Evolutionary conservation across 2,888 invertebrate genomes (phyloP), one percentile per base, ranked within the genome.

Genomic region (Dasypolia templi): DNA sequence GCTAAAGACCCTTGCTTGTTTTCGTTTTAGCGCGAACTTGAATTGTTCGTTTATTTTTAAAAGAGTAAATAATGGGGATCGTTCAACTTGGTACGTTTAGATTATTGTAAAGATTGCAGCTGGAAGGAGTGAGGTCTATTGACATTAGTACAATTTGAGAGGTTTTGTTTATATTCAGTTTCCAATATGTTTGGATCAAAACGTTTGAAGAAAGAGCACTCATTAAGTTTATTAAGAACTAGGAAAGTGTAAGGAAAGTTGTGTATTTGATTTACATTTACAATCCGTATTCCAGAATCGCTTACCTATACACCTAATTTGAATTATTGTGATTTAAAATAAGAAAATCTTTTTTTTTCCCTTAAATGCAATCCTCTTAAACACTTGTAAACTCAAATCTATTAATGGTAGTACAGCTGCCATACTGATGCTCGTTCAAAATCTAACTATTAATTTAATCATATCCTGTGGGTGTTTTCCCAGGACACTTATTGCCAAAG

Each of bases 41-140:
- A 65, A 69, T 67, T 64, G 69, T 81, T 70, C 77, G 73, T 69
- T 82, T 76, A 71, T 64, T 77, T 55, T 72, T 53, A 56, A 61
- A 35, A 22, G 12, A 55, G 72, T 65, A 68, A 84, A 72, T 81
- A 81, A 77, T 74, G 32, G 29, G 19, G 61, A 58, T 2, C n/a
- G 39, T 80, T 70, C 42, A 74, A 77, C 77, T 81, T 29, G 22
- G n/a, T 42, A 56, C n/a, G 56, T 81, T 73, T 26, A 74, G 73
- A 81, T 81, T 3, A 9, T 19, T 63, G 46, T 46, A 29, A 66
- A 81, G 39, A 79, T 79, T 62, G 42, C 61, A 78, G 39, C 14
- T n/a, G 9, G 32, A 35, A 2, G 22, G 32, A n/a, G 22, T 26
- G 4, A 39, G 53, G 7, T 29, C 26, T 26, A 26, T 19, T 53